Conservation (phyloP, 2,797 vertebrate genomes). For the Thunnus albacares region DNA sequence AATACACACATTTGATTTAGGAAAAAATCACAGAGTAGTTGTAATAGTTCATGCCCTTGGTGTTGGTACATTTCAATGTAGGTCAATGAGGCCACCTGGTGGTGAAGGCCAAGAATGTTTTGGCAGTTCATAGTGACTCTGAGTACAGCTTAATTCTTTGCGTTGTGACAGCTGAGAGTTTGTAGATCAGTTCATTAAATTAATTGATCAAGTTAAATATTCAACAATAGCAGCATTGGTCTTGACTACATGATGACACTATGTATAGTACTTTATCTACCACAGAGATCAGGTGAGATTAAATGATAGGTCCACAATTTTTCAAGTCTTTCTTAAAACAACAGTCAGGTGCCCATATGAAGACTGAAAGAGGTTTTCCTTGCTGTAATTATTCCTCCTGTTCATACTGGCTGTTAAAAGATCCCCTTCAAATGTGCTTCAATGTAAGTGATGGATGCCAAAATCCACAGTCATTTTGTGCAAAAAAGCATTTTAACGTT, state of each 20-base stretch:
- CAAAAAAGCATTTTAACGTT: no score
- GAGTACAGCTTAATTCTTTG: neutral
- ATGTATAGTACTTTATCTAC: neutral
- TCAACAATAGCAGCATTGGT: neutral
- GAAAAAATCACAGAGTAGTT: no score
- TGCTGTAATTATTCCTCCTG: neutral
- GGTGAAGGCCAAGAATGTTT: slow-evolving; percentile 43
- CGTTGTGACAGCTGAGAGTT: neutral
- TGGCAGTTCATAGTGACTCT: neutral
- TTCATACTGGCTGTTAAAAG: neutral
- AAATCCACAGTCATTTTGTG: no score
- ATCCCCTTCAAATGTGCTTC: no score
- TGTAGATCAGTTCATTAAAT: neutral
- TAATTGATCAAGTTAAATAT: neutral
- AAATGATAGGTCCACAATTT: neutral
- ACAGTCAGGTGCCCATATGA: no score
- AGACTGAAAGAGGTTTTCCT: no score
- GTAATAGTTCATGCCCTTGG: neutral
- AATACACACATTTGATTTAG: no score
- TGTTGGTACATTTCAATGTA: slow-evolving; percentile 1
- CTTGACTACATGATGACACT: neutral
- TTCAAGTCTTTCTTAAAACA: no score
- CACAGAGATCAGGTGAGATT: neutral
- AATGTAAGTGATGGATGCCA: no score
- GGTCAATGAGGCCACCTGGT: slow-evolving; percentile 66